Percentiles rank a stretch among this genome's conserved stretches.
Evolutionary conservation across 2,113 vertebrate genomes (phyloP).

Genomic region (Apteryx mantelli): DNA sequence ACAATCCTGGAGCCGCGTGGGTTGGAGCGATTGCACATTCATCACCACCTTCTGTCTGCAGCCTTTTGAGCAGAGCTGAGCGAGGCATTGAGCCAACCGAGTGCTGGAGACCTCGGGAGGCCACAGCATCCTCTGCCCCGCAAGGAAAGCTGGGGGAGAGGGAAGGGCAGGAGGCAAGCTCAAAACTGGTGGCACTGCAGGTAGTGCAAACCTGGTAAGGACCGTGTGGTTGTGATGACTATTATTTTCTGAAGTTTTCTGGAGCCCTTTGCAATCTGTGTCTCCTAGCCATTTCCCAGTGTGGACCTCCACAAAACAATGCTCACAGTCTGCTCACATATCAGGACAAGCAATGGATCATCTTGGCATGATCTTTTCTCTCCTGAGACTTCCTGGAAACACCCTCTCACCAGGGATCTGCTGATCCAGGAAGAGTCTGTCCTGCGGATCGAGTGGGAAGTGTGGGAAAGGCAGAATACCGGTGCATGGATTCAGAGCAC

Average conservation of each 20-base stretch:
- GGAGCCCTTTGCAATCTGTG: background rate
- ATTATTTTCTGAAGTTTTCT: background rate
- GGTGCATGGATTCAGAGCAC: background rate
- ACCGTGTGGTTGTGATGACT: background rate
- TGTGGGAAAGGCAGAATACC: background rate
- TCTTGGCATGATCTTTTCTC: background rate
- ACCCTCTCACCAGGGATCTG: background rate
- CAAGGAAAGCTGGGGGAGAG: background rate
- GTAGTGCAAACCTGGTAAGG: background rate
- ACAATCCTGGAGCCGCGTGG: background rate
- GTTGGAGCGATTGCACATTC: background rate
- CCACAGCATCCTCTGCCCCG: background rate
- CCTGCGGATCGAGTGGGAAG: background rate
- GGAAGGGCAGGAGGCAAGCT: background rate
- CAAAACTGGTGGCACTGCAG: background rate
- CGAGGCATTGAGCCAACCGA: background rate
- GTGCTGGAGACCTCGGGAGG: background rate
- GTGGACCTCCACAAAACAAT: background rate
- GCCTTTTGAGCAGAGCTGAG: fast-evolving
- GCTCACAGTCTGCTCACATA: background rate
- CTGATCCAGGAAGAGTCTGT: background rate
- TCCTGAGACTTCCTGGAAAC: background rate
- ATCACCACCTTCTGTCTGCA: background rate
- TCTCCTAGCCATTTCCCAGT: background rate
- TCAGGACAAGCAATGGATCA: background rate